Evolutionary conservation across 1,140 invertebrate genomes (phyloP), one percentile per base, ranked within the genome.

Genomic region (Rhyacophila brunnea): DNA sequence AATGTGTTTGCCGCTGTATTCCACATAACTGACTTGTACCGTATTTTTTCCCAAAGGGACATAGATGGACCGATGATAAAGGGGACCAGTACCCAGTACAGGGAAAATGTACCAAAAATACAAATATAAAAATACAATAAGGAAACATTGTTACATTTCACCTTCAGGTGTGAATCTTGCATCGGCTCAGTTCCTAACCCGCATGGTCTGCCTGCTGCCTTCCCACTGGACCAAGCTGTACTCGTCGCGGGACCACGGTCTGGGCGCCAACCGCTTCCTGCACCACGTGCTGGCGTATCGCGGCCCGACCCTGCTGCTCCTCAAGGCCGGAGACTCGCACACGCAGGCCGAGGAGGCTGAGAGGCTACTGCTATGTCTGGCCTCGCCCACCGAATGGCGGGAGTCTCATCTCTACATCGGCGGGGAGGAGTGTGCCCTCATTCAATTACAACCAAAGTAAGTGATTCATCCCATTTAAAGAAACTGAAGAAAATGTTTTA

Each of bases 211-310:
- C 52, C 74, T 83, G 60, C 75, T 85, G 63, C 85, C 84, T 0
- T 88, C 87, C 32, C 90, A 93, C 75, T 96, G 93, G 93, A 85
- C 85, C 5, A 77, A 88, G 32, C 75, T 96, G 11, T 96, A 95
- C 75, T 86, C 87, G 65, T 92, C 91, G 46, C 82, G 87, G 64
- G 84, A 92, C 51, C 88, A 94, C 70, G 93, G 93, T 2, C 74
- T 92, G 6, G 92, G 91, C 17, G 83, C 87, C 28, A 96, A 95
- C 79, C 83, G 93, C 11, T 93, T 96, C 74, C 75, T 89, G 67
- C 89, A 93, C 69, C 93, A 95, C 74, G 88, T 95, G 1, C 79
- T 92, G 14, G 86, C 87, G 6, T 96, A 96, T 75, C 77, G 87
- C 45, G 92, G 92, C 2, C 89, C 92, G 0, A 92, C 91, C 0